A percentile compares a stretch with the other conserved stretches of the same genome.
phyloP scores from a whole-genome alignment of 2,797 vertebrate species.

The Pangasius djambal region DNA sequence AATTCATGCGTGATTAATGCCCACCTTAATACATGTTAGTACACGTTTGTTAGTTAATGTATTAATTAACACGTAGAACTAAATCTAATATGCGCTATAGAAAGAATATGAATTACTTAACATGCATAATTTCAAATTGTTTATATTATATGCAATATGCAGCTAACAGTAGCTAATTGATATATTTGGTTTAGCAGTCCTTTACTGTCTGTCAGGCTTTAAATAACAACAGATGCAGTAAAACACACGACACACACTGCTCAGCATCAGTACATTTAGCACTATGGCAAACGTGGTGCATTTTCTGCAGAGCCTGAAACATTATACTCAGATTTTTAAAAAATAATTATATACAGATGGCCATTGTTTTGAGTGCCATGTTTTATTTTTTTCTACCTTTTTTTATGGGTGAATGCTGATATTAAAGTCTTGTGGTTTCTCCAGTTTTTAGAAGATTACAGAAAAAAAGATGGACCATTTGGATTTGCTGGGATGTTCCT shows the following conservation, averaged over 20 bases:
- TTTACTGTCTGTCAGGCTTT: background rate
- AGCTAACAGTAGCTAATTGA: background rate
- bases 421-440: background rate
- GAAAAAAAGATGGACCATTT: background rate
- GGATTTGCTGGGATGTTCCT: background rate
- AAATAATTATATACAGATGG: background rate
- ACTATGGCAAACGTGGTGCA: background rate
- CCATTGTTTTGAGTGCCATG: background rate
- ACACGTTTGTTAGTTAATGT: too few relatives aligned
- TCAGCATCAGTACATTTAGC: background rate
- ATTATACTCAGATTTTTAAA: background rate
- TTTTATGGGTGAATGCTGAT: background rate
- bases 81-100: too few relatives aligned
- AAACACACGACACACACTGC: background rate
- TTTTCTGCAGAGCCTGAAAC: background rate
- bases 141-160: too few relatives aligned
- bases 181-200: background rate
- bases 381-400: background rate
- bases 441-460: background rate
- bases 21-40: too few relatives aligned
- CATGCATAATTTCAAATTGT: too few relatives aligned
- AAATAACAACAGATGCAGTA: constrained; percentile 9
- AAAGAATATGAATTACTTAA: too few relatives aligned
- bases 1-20: too few relatives aligned
- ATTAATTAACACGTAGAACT: too few relatives aligned